Evolutionary conservation across 2,113 vertebrate genomes (phyloP).

Genomic region (Vulpes ferrilata): DNA sequence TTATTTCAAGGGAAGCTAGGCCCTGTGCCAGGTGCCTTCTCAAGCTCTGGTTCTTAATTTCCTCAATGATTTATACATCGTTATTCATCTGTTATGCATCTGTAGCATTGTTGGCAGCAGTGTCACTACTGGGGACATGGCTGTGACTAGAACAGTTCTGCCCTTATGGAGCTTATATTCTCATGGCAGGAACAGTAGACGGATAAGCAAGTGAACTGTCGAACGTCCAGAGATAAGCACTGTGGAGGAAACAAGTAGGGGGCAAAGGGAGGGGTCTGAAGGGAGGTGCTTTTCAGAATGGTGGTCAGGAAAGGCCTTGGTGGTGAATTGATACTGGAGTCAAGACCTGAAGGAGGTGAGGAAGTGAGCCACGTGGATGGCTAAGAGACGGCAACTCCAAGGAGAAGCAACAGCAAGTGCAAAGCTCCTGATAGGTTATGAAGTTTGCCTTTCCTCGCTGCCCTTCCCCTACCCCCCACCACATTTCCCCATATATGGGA

Average conservation of each 20-base stretch:
- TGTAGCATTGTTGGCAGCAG: not conserved
- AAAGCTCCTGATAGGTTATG: not conserved
- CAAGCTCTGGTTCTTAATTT: not conserved
- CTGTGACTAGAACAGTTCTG: not conserved
- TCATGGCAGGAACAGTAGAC: not conserved
- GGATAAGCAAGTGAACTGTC: too few relatives aligned
- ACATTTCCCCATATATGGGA: not conserved
- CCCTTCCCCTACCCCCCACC: fast-evolving
- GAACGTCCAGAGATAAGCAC: not conserved
- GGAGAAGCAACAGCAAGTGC: not conserved
- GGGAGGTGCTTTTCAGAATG: not conserved
- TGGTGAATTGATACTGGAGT: not conserved
- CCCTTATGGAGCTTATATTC: not conserved
- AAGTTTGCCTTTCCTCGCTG: not conserved
- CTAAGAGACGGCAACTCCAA: not conserved
- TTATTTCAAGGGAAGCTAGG: not conserved
- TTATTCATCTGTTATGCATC: not conserved
- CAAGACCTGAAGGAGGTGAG: not conserved
- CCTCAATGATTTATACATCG: not conserved
- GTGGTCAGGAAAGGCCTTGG: not conserved
- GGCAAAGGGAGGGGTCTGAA: not conserved
- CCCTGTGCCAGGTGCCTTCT: not conserved
- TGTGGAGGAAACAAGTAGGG: not conserved
- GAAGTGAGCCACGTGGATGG: not conserved
- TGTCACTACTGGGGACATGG: not conserved